These are phyloP conservation scores for Cathartes aura DNA, from an alignment of 2,113 vertebrate species.

Conservation along the genomic window DNA sequence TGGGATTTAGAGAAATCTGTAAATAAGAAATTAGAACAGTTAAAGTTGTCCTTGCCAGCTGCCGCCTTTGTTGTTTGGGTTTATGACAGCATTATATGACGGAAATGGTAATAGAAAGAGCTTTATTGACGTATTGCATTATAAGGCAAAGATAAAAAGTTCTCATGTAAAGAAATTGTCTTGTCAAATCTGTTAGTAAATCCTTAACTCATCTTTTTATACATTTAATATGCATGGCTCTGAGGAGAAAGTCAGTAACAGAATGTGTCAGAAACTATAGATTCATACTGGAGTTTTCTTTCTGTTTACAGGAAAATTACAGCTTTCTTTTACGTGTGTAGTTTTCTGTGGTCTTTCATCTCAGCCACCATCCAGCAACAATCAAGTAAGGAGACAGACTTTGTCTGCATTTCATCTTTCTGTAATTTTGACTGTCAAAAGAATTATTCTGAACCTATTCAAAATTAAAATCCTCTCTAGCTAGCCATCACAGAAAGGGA, in stretches of 20 bases:
- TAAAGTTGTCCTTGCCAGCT: neutral
- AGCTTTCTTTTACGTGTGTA: constrained; percentile 61
- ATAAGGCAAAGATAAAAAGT: neutral
- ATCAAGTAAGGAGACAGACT: constrained; percentile 75
- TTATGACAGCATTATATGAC: neutral
- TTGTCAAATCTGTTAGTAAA: constrained; percentile 7
- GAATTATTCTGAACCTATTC: neutral
- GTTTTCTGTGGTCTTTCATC: constrained; percentile 69
- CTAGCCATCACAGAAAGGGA: neutral
- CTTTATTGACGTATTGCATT: neutral
- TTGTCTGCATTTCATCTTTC: neutral
- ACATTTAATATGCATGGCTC: neutral
- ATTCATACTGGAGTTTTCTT: constrained; percentile 20
- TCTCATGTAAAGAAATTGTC: neutral
- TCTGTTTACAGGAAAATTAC: constrained; percentile 74
- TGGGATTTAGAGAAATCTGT: constrained; percentile 16
- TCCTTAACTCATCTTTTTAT: neutral
- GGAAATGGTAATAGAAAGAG: neutral
- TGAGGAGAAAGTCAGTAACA: constrained; percentile 2
- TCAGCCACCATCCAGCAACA: constrained; percentile 76
- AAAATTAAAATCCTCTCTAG: neutral
- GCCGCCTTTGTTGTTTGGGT: neutral
- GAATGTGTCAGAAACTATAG: neutral
- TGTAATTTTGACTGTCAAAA: neutral
- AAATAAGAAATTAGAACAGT: constrained; percentile 25